Base-by-base conservation (phyloP, 1,140 invertebrate genomes). In the Listronotus bonariensis region DNA sequence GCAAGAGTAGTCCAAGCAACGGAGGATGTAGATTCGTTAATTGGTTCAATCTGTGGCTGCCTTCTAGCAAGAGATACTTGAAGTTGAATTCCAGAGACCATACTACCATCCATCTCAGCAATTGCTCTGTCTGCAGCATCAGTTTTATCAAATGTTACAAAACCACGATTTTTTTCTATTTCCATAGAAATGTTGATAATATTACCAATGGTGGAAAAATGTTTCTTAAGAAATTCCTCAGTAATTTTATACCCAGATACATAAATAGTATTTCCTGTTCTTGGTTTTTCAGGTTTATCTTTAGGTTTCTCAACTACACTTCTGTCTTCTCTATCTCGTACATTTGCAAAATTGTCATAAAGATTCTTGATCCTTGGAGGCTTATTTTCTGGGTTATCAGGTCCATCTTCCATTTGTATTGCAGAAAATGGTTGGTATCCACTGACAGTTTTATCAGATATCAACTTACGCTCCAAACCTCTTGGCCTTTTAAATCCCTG, bases 121-220 rank as follows among this genome's bases (percentile, higher is more conserved):
- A 96, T 95, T 0, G 95, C 94, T 72, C 89, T 86, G 49, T 93
- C 89, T 11, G 94, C 92, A 36, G 89, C 86, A 67, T 96, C 93
- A 14, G 90, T 82, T 73, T 92, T 94, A 66, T 96, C 93, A 83
- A 97, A 98, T 5, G 94, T 95, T 7, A 98, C 86, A 82, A 96
- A 97, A 9, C 92, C 94, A 76, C 93, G 92, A 78, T 92, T 88
- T 80, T 92, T 94, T 68, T 94, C 92, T 68, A 87, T 85, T 81
- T 96, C 92, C 89, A 95, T 92, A 0, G 88, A 89, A n/a, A 95
- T 89, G 80, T 93, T 93, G 0, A 93, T 82, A 71, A 95, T 92
- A 67, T 86, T 88, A 36, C 92, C 92, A 80, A 89, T 89, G 26
- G 86, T 86, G 46, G 84, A 82, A 74, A 94, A 93, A 41, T 89